These are phyloP conservation scores for Austrofundulus limnaeus DNA, from an alignment of 2,113 vertebrate species.

Conservation along the genomic window DNA sequence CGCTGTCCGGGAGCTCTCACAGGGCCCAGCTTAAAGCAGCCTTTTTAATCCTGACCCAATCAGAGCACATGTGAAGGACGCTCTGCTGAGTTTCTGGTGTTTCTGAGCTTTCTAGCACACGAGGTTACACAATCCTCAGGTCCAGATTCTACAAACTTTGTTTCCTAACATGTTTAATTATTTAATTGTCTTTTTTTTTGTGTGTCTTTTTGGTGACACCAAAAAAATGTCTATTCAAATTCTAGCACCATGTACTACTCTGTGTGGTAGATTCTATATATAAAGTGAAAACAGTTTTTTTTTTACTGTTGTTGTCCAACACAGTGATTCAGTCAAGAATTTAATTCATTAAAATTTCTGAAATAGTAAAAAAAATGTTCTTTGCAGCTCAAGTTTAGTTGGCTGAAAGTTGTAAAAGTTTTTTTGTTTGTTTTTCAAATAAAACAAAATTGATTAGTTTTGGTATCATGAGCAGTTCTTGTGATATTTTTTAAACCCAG, in stretches of 20 bases:
- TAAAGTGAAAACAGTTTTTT: not conserved
- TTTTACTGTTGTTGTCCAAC: too few species aligned
- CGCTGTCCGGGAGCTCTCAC: conserved; percentile 41
- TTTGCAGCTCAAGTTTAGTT: too few species aligned
- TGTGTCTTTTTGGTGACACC: too few species aligned
- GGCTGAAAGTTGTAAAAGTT: too few species aligned
- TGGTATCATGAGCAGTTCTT: too few species aligned
- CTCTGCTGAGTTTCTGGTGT: conserved; percentile 13
- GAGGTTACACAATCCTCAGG: conserved; percentile 37
- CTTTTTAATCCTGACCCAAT: conserved; percentile 47
- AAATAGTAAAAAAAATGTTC: too few species aligned
- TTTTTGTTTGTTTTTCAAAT: too few species aligned
- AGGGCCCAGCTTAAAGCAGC: conserved; percentile 38
- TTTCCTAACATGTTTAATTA: conserved; percentile 26
- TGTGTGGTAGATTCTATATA: conserved; percentile 24
- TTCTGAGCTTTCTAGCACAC: conserved; percentile 42
- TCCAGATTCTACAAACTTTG: conserved; percentile 19
- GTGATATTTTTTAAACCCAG: too few species aligned
- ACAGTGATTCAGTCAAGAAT: too few species aligned
- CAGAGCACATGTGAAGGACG: conserved; percentile 32
- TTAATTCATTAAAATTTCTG: too few species aligned
- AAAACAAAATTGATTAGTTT: too few species aligned
- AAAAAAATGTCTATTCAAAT: too few species aligned
- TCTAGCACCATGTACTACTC: conserved; percentile 35
- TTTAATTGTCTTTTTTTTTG: conserved; percentile 4